These are phyloP conservation scores for Ochlodes sylvanus DNA, from an alignment of 2,888 invertebrate species.

Conservation along the genomic window DNA sequence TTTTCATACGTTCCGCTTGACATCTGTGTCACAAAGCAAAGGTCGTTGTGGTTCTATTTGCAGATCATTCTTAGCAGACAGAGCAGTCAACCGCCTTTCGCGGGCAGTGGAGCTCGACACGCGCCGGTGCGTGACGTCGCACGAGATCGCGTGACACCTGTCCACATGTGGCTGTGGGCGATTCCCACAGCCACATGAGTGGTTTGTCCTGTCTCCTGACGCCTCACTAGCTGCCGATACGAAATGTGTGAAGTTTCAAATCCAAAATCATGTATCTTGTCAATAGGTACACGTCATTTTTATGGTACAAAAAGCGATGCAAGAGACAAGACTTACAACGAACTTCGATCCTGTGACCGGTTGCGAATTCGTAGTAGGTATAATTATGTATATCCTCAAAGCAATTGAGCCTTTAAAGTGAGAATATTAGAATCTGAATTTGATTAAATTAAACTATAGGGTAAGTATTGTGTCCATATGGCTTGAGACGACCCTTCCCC, in stretches of 20 bases:
- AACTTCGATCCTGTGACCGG: too few species aligned
- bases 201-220: not conserved
- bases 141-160: constrained; percentile 52
- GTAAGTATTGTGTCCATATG: not conserved
- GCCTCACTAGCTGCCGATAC: not conserved
- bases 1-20: not conserved
- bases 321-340: too few species aligned
- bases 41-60: not conserved
- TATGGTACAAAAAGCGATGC: too few species aligned
- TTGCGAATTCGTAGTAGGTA: too few species aligned
- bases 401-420: too few species aligned
- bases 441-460: too few species aligned
- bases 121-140: constrained; percentile 50
- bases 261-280: too few species aligned
- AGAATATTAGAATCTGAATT: too few species aligned
- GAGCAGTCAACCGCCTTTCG: constrained; percentile 19
- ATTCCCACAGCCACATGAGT: too few species aligned
- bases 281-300: too few species aligned
- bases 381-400: too few species aligned
- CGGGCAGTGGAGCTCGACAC: constrained; percentile 44
- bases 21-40: not conserved
- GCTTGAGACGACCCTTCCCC: not conserved
- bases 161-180: constrained; percentile 35
- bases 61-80: not conserved
- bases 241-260: too few species aligned